Evolutionary conservation across 2,888 invertebrate genomes (phyloP).

Genomic region (Cremastinae sp.): DNA sequence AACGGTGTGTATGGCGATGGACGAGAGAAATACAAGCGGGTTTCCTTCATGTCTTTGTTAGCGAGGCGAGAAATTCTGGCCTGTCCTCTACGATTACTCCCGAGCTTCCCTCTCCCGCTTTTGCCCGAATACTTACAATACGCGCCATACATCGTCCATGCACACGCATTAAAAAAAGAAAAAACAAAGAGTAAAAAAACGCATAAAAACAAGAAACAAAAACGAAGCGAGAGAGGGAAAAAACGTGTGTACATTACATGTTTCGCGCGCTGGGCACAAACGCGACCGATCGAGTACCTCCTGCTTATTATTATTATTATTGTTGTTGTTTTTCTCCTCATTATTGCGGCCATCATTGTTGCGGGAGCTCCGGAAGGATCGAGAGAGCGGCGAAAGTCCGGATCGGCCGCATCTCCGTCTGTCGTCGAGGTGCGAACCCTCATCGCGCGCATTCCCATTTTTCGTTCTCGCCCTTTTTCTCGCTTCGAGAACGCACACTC

Average conservation of each 20-base stretch:
- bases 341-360: conserved; percentile 5
- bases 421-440: too few species aligned
- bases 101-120: conserved; percentile 50
- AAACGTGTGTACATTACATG: background rate
- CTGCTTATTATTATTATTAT: conserved; percentile 45
- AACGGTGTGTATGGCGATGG: conserved; percentile 29
- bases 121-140: conserved; percentile 42
- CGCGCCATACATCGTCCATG: conserved; percentile 6
- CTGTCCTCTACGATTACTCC: conserved; percentile 77
- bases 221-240: background rate
- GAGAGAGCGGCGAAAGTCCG: too few species aligned
- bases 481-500: too few species aligned
- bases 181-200: background rate
- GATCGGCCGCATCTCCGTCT: too few species aligned
- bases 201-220: conserved; percentile 5
- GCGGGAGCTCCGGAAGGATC: too few species aligned
- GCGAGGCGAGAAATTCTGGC: conserved; percentile 79
- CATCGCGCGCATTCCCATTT: too few species aligned
- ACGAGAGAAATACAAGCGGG: conserved; percentile 45
- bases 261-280: conserved; percentile 35
- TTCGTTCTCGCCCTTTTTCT: too few species aligned
- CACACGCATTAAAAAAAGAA: conserved; percentile 4
- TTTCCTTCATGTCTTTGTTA: conserved; percentile 78
- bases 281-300: conserved; percentile 58
- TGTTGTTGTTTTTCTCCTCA: conserved; percentile 19